A percentile compares a stretch with the other conserved stretches of the same genome.
Conservation (phyloP, 2,888 invertebrate species). For the Microplitis deprimator region DNA sequence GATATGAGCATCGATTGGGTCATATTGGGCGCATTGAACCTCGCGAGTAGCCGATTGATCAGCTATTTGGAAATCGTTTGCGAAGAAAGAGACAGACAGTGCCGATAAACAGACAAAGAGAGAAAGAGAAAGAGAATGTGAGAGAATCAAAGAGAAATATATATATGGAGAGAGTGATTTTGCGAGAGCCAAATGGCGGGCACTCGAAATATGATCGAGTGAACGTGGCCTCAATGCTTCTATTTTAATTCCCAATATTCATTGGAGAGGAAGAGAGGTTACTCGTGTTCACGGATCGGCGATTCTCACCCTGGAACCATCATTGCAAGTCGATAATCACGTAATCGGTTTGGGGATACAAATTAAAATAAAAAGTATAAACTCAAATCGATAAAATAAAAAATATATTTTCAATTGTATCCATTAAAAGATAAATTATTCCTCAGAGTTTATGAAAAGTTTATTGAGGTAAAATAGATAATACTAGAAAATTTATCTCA, state of each 20-base stretch:
- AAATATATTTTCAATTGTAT: neutral
- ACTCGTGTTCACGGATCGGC: constrained; percentile 36
- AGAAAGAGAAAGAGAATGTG: neutral
- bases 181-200: constrained; percentile 42
- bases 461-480: no score
- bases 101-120: neutral
- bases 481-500: no score
- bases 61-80: constrained; percentile 40
- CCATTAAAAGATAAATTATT: neutral
- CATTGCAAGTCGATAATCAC: constrained; percentile 32
- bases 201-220: constrained; percentile 55
- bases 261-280: constrained; percentile 27
- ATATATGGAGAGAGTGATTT: constrained; percentile 38
- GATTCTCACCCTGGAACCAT: constrained; percentile 43
- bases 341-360: constrained; percentile 33
- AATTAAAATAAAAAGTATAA: constrained; percentile 21
- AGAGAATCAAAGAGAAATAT: constrained; percentile 35
- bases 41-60: constrained; percentile 38
- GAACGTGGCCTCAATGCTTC: constrained; percentile 42
- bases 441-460: no score
- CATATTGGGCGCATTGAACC: constrained; percentile 33
- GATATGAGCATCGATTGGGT: constrained; percentile 21
- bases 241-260: constrained; percentile 53
- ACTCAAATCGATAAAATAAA: constrained; percentile 6
- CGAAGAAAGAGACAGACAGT: constrained; percentile 5